Base-by-base conservation (phyloP, 2,113 vertebrate species). In the Tamias sibiricus region DNA sequence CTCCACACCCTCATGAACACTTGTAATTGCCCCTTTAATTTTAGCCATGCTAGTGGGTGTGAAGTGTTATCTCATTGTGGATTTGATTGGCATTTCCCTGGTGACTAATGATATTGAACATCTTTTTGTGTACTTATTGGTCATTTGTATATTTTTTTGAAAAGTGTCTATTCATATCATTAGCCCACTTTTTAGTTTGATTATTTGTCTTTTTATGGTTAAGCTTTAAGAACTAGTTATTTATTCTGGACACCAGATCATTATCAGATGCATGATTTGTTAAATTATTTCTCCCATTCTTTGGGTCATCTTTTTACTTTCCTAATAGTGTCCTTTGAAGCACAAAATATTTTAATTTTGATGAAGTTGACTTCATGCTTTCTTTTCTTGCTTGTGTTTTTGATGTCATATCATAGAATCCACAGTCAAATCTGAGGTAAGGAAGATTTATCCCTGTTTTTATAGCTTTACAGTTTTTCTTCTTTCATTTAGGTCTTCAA, bases 61-160 rank as follows among this genome's bases (percentile, higher is more conserved):
- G 28, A 87, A 92, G 28, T 69, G 22, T 35, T 82, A 81, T 20
- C 17, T 88, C 57, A 64, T 52, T 87, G 52, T 79, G 6, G 35
- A 40, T 94, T 95, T 87, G n/a, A 82, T 89, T 88, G 95, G 79
- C 32, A 64, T 91, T 93, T 91, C 54, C 49, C 59, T 87, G 62
- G 80, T 69, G 35, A 89, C 17, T 91, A 79, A 17, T 86, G 87
- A 93, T 13, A 4, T 54, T 42, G 79, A 93, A 6, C 13, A 72
- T 82, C 52, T 89, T 86, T 94, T 90, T 54, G 26, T 82, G n/a
- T 86, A 20, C 4, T 0, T 88, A 82, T 47, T 59, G 62, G 37
- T 17, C 47, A 42, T 68, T 86, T 77, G 8, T 85, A n/a, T 86
- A n/a, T 95, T 54, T 76, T 87, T 93, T 89, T 85, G n/a, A 62